Conservation (phyloP, 2,797 vertebrate genomes). For the Cynopterus sphinx region DNA sequence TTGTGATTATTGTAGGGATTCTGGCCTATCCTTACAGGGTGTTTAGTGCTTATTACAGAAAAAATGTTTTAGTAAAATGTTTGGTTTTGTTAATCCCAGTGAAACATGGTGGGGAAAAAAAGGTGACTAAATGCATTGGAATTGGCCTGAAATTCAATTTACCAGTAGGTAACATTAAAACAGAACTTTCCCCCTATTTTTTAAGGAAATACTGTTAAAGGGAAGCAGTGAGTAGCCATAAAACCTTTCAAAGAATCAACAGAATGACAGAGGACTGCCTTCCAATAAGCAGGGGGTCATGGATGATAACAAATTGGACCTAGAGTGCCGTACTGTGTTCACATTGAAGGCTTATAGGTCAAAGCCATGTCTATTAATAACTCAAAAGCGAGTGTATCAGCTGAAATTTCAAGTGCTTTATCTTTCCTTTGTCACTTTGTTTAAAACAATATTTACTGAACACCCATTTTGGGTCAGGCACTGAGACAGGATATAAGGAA, state of each 20-base stretch:
- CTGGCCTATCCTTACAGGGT: background rate
- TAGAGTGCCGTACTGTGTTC: background rate
- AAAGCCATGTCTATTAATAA: background rate
- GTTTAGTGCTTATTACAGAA: background rate
- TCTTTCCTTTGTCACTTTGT: background rate
- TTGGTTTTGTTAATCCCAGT: slow-evolving; percentile 19
- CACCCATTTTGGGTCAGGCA: background rate
- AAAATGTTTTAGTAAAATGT: background rate
- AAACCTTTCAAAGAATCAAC: background rate
- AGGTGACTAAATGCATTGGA: background rate
- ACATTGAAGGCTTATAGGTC: background rate
- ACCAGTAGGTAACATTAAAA: background rate
- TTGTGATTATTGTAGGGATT: slow-evolving; percentile 13
- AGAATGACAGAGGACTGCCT: background rate
- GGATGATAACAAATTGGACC: background rate
- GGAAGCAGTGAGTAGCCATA: background rate
- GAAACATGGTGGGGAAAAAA: background rate
- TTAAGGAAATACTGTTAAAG: background rate
- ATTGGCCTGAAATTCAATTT: slow-evolving; percentile 23
- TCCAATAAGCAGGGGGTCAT: background rate
- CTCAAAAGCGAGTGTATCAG: background rate
- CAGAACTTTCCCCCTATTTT: background rate
- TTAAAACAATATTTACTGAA: background rate
- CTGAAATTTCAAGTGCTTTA: background rate
- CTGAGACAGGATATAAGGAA: background rate